Evolutionary conservation across 2,797 vertebrate species (phyloP), one percentile per base, ranked within the genome.

Genomic region (Pipistrellus kuhlii): DNA sequence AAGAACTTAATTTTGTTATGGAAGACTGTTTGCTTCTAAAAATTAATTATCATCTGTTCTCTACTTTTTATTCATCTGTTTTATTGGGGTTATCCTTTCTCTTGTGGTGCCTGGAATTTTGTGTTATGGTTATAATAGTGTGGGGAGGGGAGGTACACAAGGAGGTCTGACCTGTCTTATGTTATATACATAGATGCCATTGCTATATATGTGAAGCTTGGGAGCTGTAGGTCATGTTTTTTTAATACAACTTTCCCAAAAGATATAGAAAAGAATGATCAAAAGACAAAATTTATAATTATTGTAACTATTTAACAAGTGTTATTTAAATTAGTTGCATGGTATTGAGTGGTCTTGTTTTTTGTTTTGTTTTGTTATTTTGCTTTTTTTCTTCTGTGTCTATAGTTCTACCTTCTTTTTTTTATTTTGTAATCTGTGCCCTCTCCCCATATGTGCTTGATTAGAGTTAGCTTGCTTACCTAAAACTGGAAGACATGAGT

Each of bases 391-490:
- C 14, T 41, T 44, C 35, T 64, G 2, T 81, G 17, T 92, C 59
- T 93, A 25, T 72, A 21, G 15, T 51, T 17, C 7, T 57, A 23
- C 12, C 12, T 85, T 88, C 81, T 69, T 82, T 32, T 88, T 82
- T 32, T 71, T 38, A 75, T 11, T 83, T 90, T 91, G 12, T 90
- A 5, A 66, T 48, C 81, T 85, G 4, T 93, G 23, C 38, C 10
- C 55, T 59, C 27, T 64, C 5, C 5, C 55, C 38, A 59, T 91
- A 68, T 77, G 84, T 85, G 81, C 66, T 90, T 93, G 53, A 78
- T 85, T 83, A 80, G 57, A 88, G 78, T 83, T 90, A 91, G 25
- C 62, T 66, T 75, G 17, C 57, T 94, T 82, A 82, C n/a, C 35
- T 69, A 64, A 78, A 91, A 76, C 12, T 35, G 51, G 20, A 85